Evolutionary conservation across 1,140 invertebrate species (phyloP).

Genomic region (Cherax quadricarinatus): DNA sequence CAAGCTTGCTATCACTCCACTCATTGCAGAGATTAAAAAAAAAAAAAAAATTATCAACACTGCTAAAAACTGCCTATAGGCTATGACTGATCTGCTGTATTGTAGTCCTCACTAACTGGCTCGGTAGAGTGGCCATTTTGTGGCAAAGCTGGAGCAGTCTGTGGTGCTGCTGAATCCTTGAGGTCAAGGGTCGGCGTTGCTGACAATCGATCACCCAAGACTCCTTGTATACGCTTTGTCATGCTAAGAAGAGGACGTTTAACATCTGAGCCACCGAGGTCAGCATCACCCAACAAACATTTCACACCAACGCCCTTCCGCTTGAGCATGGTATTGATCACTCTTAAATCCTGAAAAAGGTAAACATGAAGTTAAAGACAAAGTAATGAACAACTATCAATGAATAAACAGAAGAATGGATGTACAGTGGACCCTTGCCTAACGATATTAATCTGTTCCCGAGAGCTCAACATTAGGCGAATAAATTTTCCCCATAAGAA

Average conservation of each 20-base stretch:
- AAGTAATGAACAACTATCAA: no score
- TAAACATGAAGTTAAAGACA: background rate
- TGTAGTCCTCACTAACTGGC: conserved; percentile 38
- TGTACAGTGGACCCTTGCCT: no score
- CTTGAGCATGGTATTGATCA: conserved; percentile 62
- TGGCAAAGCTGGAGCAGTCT: conserved; percentile 15
- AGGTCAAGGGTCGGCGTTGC: conserved; percentile 43
- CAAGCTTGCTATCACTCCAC: background rate
- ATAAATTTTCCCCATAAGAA: no score
- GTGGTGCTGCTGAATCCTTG: background rate
- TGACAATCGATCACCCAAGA: conserved; percentile 30
- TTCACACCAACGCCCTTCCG: conserved; percentile 55
- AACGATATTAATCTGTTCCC: no score
- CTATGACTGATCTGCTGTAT: conserved; percentile 42
- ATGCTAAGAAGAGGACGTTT: conserved; percentile 52
- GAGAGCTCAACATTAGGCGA: no score
- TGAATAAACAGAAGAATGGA: no score
- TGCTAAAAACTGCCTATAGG: background rate
- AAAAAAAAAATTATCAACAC: conserved; percentile 2
- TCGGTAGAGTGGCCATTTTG: conserved; percentile 64
- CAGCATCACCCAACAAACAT: conserved; percentile 42
- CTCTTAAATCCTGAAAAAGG: conserved; percentile 41
- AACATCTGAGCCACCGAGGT: conserved; percentile 40
- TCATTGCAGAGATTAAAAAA: background rate
- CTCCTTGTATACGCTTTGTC: conserved; percentile 50